Conservation (phyloP, 1,140 invertebrate genomes). For the Polypedilum vanderplanki region DNA sequence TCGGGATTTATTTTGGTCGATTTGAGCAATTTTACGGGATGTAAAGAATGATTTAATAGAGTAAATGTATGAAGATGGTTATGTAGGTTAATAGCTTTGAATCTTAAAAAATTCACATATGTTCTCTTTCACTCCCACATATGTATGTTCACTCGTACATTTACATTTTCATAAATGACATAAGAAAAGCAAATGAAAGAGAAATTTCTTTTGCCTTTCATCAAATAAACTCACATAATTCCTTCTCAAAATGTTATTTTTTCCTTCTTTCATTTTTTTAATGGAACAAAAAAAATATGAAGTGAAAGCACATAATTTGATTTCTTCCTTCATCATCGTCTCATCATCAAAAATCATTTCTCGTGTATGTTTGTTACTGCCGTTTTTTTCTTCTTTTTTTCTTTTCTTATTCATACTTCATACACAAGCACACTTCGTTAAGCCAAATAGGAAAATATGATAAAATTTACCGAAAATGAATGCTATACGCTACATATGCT, state of each 20-base stretch:
- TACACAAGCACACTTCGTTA: slow-evolving; percentile 5
- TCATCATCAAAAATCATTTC: no score
- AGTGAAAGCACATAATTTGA: slow-evolving; percentile 18
- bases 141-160: no score
- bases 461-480: neutral
- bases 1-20: no score
- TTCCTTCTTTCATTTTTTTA: neutral
- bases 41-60: no score
- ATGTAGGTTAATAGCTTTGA: no score
- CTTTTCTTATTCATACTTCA: neutral
- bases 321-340: neutral
- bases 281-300: slow-evolving; percentile 13
- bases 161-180: no score
- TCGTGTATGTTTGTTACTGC: no score
- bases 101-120: no score
- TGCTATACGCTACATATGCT: neutral
- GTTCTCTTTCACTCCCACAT: no score
- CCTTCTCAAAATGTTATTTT: neutral
- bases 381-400: neutral
- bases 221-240: neutral
- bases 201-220: neutral
- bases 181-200: neutral
- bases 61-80: no score
- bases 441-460: neutral
- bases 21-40: no score